Conservation (phyloP, 2,888 invertebrate genomes). For the Isoperla grammatica region DNA sequence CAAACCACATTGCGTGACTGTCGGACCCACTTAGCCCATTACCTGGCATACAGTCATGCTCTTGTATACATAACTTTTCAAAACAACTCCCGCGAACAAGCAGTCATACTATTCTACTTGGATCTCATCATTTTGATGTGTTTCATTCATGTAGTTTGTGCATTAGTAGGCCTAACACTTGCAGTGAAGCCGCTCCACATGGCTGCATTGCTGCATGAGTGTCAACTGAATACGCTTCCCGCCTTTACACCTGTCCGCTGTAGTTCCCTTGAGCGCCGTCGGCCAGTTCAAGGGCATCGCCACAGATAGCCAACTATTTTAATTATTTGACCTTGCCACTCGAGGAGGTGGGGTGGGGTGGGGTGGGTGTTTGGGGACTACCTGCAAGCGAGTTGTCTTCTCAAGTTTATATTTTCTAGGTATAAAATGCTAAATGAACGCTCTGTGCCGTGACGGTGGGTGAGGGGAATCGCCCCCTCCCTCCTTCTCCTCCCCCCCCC, state of each 20-base stretch:
- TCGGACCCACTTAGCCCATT: background rate
- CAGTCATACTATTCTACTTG: background rate
- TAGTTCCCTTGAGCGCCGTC: background rate
- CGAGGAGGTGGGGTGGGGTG: background rate
- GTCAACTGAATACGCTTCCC: too few relatives aligned
- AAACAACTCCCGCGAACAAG: background rate
- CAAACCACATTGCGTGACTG: slow-evolving; percentile 23
- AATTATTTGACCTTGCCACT: slow-evolving; percentile 31
- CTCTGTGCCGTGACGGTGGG: background rate
- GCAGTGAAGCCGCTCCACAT: too few relatives aligned
- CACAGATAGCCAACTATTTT: slow-evolving; percentile 29
- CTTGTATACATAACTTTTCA: background rate
- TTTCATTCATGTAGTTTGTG: too few relatives aligned
- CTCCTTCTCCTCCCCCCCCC: background rate
- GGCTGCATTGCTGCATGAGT: too few relatives aligned
- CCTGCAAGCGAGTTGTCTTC: too few relatives aligned
- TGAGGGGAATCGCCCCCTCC: slow-evolving; percentile 5
- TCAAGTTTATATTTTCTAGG: background rate
- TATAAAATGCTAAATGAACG: background rate
- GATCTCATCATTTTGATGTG: background rate
- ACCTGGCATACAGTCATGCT: background rate
- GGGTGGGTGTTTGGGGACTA: background rate
- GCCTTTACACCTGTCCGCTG: background rate
- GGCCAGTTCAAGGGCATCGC: slow-evolving; percentile 33
- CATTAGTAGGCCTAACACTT: too few relatives aligned